Evolutionary conservation across 92 coral and sea anemone species (phyloP).

Genomic region (Umimayanthus kanabou): DNA sequence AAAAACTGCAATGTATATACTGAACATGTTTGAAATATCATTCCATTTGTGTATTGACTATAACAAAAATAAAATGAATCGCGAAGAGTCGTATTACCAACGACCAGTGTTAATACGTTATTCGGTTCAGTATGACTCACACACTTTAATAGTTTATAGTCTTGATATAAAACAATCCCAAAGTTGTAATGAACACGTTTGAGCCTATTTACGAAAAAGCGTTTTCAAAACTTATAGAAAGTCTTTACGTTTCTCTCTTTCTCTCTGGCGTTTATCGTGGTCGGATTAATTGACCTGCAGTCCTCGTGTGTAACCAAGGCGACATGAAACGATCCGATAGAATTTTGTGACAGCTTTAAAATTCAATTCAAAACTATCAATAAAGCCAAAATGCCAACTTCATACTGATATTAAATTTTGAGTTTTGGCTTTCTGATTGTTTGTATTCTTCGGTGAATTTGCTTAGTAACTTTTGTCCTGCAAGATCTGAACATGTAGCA

Average conservation of each 20-base stretch:
- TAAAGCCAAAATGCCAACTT: constrained; percentile 10
- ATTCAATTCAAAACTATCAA: constrained; percentile 11
- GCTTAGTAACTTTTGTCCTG: neutral
- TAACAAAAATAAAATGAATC: neutral
- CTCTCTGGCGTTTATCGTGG: neutral
- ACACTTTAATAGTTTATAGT: neutral
- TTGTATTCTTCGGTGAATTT: neutral
- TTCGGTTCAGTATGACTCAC: neutral
- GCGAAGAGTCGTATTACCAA: neutral
- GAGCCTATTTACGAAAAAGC: neutral
- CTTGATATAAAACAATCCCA: neutral
- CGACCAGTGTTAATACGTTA: neutral
- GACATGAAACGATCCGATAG: constrained; percentile 37
- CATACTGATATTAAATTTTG: constrained; percentile 24
- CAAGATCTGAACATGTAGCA: neutral
- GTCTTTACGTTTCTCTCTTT: neutral
- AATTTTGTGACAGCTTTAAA: constrained; percentile 22
- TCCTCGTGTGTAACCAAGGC: constrained; percentile 27
- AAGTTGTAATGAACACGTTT: neutral
- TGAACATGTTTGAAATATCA: constrained; percentile 9
- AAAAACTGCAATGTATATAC: constrained; percentile 29
- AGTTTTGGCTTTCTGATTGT: neutral
- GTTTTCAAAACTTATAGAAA: neutral
- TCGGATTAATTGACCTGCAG: neutral
- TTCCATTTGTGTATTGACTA: neutral